Percentiles rank a stretch among this genome's conserved stretches.
Conservation (phyloP, 2,113 vertebrate genomes). For the Nycticryphes semicollaris region DNA sequence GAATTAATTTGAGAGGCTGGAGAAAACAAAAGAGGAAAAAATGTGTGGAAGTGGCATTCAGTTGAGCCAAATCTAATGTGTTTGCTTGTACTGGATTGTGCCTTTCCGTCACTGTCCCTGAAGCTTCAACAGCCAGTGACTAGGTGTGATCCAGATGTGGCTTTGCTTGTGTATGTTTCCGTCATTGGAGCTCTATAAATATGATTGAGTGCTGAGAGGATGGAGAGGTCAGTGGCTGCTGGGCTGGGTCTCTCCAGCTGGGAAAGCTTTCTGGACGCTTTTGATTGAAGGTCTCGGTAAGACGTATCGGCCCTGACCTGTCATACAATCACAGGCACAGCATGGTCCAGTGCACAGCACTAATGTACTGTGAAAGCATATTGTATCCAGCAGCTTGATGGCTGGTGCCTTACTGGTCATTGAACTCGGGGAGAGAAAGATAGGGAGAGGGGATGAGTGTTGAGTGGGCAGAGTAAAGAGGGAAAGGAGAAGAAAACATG, state of each 20-base stretch:
- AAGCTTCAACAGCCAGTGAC: not conserved
- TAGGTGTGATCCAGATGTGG: not conserved
- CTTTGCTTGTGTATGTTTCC: not conserved
- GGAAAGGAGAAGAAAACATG: not conserved
- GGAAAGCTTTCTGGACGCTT: conserved; percentile 10
- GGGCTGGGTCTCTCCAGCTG: not conserved
- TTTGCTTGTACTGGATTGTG: not conserved
- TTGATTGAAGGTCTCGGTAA: conserved; percentile 16
- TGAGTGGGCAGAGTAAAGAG: not conserved
- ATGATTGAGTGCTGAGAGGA: not conserved
- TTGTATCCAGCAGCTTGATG: not conserved
- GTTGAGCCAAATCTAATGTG: not conserved
- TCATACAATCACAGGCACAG: not conserved
- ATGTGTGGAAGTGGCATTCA: not conserved
- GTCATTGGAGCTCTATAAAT: not conserved
- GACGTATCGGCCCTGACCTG: not conserved
- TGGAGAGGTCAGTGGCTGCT: not conserved
- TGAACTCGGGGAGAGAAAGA: not conserved
- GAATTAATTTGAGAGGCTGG: not conserved
- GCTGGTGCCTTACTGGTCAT: not conserved
- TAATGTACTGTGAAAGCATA: conserved; percentile 40
- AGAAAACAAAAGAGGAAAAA: not conserved
- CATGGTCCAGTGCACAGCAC: not conserved
- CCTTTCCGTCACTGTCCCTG: not conserved
- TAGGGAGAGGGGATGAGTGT: not conserved